A percentile compares a stretch with the other conserved stretches of the same genome.
Evolutionary conservation across 2,888 invertebrate species (phyloP).

Genomic region (Dasypogon diadema): DNA sequence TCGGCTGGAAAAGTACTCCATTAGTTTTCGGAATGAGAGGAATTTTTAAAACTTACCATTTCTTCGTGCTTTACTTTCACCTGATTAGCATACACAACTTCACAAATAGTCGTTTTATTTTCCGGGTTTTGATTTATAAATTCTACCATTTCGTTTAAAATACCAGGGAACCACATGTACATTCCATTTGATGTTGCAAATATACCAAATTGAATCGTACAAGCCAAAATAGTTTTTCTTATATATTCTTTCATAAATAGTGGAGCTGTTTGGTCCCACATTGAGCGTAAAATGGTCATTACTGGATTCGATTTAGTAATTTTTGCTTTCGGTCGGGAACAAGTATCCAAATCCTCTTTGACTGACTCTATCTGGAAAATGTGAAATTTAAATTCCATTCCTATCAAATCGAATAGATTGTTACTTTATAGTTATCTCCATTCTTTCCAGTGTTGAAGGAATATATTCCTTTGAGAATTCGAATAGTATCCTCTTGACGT

Average conservation of each 20-base stretch:
- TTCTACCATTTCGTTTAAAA: constrained; percentile 63
- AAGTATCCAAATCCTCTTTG: constrained; percentile 14
- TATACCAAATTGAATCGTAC: constrained; percentile 64
- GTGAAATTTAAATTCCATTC: background rate
- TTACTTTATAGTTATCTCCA: constrained; percentile 60
- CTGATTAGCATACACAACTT: constrained; percentile 59
- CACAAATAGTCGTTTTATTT: constrained; percentile 62
- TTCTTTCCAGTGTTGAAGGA: constrained; percentile 60
- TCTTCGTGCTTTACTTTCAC: background rate
- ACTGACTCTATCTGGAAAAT: constrained; percentile 43
- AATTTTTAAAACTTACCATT: background rate
- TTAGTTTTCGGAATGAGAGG: background rate
- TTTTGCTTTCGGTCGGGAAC: background rate
- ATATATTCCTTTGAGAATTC: constrained; percentile 61
- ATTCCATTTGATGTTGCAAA: constrained; percentile 64
- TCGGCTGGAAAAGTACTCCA: constrained; percentile 52
- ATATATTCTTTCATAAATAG: constrained; percentile 63
- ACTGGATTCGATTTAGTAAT: constrained; percentile 25
- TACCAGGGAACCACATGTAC: constrained; percentile 66
- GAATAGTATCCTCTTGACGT: constrained; percentile 60
- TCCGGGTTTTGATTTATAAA: constrained; percentile 61
- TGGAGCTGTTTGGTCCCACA: constrained; percentile 65
- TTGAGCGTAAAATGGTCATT: constrained; percentile 59
- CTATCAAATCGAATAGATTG: constrained; percentile 2
- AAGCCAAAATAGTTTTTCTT: constrained; percentile 62